phyloP scores from a whole-genome alignment of 30 jellyfish, hydroid and myxozoan species.

The Cassiopea xamachana region DNA sequence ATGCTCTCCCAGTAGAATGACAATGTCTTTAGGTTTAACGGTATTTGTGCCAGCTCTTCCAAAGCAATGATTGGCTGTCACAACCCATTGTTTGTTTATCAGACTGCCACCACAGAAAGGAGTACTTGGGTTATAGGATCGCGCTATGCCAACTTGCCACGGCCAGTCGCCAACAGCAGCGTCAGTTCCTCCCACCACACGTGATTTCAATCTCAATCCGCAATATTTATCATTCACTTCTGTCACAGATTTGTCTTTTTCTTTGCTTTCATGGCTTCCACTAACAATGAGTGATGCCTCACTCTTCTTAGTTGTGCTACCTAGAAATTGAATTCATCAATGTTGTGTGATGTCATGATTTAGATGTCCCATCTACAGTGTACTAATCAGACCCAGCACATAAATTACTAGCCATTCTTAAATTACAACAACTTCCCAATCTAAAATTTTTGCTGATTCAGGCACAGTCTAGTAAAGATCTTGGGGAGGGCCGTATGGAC shows the following conservation, averaged over 20 bases:
- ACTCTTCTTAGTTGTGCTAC: no score
- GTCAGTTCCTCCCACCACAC: constrained; percentile 55
- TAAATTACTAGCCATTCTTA: no score
- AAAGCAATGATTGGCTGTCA: constrained; percentile 57
- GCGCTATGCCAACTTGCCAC: constrained; percentile 57
- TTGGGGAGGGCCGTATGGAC: no score
- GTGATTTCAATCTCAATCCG: constrained; percentile 45
- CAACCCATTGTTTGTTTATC: constrained; percentile 63
- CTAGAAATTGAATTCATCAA: no score
- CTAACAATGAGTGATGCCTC: not conserved
- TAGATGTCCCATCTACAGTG: no score
- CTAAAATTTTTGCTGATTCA: no score
- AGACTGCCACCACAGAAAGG: constrained; percentile 50
- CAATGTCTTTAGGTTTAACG: not conserved
- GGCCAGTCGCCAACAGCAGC: constrained; percentile 67
- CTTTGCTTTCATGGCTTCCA: not conserved
- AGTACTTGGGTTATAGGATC: not conserved
- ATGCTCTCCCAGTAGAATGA: constrained; percentile 26
- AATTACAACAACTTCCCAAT: no score
- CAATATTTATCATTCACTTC: constrained; percentile 19
- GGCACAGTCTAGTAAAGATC: no score
- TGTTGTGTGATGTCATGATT: no score
- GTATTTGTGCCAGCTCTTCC: constrained; percentile 28
- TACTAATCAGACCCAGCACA: no score
- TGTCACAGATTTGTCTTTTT: not conserved